Evolutionary conservation across 1,140 invertebrate genomes (phyloP).

Genomic region (Homalodisca vitripennis): DNA sequence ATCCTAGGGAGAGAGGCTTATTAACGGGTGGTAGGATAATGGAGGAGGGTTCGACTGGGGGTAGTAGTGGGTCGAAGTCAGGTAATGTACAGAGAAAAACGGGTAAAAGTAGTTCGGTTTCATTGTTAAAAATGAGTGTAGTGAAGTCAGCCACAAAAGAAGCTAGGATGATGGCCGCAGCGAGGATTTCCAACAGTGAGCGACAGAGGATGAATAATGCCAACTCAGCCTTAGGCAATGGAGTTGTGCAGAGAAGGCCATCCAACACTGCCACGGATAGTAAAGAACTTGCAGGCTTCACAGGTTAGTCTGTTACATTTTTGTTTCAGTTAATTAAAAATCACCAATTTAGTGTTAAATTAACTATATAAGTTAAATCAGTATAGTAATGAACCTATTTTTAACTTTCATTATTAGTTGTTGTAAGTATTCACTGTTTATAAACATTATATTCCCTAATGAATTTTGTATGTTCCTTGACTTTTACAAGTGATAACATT

Average conservation of each 20-base stretch:
- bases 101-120: constrained; percentile 32
- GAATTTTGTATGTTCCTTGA: no score
- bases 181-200: constrained; percentile 33
- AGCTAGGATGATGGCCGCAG: constrained; percentile 40
- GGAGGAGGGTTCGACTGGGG: constrained; percentile 19
- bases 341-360: no score
- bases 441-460: no score
- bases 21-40: constrained; percentile 20
- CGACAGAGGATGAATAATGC: constrained; percentile 16
- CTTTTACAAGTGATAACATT: no score
- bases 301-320: no score
- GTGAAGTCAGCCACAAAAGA: constrained; percentile 40
- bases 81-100: constrained; percentile 26
- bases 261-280: constrained; percentile 9
- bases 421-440: no score
- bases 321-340: no score
- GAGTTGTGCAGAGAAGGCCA: constrained; percentile 32
- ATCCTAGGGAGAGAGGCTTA: constrained; percentile 46
- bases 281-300: constrained; percentile 32
- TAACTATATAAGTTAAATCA: no score
- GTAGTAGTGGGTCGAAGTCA: constrained; percentile 30
- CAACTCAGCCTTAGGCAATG: constrained; percentile 32
- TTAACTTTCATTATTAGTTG: no score
- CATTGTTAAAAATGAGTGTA: constrained; percentile 39
- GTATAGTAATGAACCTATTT: no score